phyloP scores from a whole-genome alignment of 1,140 invertebrate genomes.

The Drosophila pseudoobscura region DNA sequence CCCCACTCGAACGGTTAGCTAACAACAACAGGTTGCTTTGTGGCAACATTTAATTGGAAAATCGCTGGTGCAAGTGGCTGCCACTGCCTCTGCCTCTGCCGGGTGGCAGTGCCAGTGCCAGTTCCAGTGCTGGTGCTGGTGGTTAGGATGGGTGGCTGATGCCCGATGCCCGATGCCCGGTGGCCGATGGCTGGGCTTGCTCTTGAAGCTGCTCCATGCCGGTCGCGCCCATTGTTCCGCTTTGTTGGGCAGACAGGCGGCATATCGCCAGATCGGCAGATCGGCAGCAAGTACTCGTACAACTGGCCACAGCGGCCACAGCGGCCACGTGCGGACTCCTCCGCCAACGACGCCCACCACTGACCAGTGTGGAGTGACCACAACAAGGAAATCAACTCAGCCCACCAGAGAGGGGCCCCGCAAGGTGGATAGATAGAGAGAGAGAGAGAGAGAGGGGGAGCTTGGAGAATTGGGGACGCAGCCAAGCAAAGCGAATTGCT shows the following conservation, averaged over 20 bases:
- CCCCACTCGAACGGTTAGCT: slow-evolving; percentile 9
- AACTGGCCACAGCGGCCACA: background rate
- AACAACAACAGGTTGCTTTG: slow-evolving; percentile 35
- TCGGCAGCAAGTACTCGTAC: slow-evolving; percentile 5
- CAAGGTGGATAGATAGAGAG: slow-evolving; percentile 12
- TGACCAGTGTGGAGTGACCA: slow-evolving; percentile 36
- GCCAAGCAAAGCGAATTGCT: slow-evolving; percentile 73
- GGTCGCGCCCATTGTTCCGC: slow-evolving; percentile 34
- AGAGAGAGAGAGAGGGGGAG: slow-evolving; percentile 1
- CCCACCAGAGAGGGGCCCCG: background rate
- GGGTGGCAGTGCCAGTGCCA: no score
- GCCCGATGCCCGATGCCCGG: slow-evolving; percentile 6
- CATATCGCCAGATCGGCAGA: background rate
- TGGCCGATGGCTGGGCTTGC: slow-evolving; percentile 13
- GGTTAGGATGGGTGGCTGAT: slow-evolving; percentile 19
- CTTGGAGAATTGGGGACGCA: slow-evolving; percentile 45
- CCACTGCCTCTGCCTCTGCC: background rate
- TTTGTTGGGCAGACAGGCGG: slow-evolving; percentile 21
- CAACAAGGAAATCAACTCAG: slow-evolving; percentile 50
- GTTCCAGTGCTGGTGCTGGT: no score
- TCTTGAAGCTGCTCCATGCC: slow-evolving; percentile 14
- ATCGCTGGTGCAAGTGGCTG: slow-evolving; percentile 46
- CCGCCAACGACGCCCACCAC: slow-evolving; percentile 33
- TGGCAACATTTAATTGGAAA: slow-evolving; percentile 52
- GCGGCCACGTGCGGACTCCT: slow-evolving; percentile 38